Evolutionary conservation across 2,113 vertebrate genomes (phyloP).

Genomic region (Galemys pyrenaicus): DNA sequence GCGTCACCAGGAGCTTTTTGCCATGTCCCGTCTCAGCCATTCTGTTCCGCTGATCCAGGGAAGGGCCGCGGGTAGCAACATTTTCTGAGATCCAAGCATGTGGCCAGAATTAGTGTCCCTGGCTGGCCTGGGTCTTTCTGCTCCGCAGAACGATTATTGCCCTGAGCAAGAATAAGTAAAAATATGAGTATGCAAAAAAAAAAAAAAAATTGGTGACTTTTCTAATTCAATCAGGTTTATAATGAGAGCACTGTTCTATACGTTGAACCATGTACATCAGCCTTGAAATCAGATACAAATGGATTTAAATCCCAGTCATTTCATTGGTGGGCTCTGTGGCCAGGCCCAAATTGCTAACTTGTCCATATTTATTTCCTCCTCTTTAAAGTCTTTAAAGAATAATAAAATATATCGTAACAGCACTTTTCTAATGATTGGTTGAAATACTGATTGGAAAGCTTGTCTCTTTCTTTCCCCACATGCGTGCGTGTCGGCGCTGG

Average conservation of each 20-base stretch:
- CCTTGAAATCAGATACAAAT: not conserved
- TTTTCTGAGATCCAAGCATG: not conserved
- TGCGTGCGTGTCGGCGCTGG: not conserved
- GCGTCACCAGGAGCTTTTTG: not conserved
- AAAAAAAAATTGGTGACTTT: not conserved
- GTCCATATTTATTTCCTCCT: not conserved
- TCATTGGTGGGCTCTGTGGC: not conserved
- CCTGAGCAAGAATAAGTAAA: not conserved
- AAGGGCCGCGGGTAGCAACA: not conserved
- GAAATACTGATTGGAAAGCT: not conserved
- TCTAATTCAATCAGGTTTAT: not conserved
- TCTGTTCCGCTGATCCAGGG: not conserved
- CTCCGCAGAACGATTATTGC: not conserved
- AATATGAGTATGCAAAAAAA: not conserved
- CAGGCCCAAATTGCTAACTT: not conserved
- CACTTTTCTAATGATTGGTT: not conserved
- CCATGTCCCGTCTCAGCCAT: not conserved
- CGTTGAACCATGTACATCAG: not conserved
- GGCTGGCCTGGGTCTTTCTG: not conserved
- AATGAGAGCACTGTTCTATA: not conserved
- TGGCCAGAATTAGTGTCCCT: not conserved
- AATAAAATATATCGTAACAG: not conserved
- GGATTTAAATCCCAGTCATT: not conserved
- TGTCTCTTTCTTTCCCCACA: not conserved
- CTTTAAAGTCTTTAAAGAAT: not conserved